Evolutionary conservation across 2,888 invertebrate genomes (phyloP), one percentile per base, ranked within the genome.

Genomic region (Venusia cambrica): DNA sequence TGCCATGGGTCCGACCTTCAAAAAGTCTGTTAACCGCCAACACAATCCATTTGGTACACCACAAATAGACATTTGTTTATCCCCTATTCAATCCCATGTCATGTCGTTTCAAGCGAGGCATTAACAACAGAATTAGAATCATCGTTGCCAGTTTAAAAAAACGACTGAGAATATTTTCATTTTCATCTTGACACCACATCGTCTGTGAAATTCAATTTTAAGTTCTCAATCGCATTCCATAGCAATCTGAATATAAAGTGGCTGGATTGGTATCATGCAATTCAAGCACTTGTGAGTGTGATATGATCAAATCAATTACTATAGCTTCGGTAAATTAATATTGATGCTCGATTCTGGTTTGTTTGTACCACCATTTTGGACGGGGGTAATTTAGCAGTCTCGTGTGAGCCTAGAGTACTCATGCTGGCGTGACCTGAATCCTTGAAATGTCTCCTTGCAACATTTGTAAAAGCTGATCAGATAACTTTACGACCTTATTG

Each of bases 211-310:
- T 38, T 27, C 5, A 24, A 8, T 36, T 33, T 35, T 24, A 22
- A 29, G 37, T 39, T 60, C 49, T 47, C 57, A 65, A 62, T 63
- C 50, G 54, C 39, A 57, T 62, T 53, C 52, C 46, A 61, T 64
- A 45, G 40, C 36, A 58, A 58, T 58, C 49, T 50, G 63, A 64
- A 63, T 69, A 58, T 62, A 63, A 70, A 73, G 62, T 73, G 68
- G 57, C 38, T 57, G 49, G 60, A 73, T 74, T 68, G 66, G 48
- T 51, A 52, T 40, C 49, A 45, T 36, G 43, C 63, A 51, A n/a
- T 52, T 58, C 55, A 46, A 52, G 48, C 54, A 48, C 45, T 54
- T 48, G 51, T 43, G 24, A 44, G 53, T 48, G 51, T 43, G 24
- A 44, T 52, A 51, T 52, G 51, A 51, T 61, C 54, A 52, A 52